phyloP scores from a whole-genome alignment of 2,113 vertebrate species.

The Oreochromis spilurus region DNA sequence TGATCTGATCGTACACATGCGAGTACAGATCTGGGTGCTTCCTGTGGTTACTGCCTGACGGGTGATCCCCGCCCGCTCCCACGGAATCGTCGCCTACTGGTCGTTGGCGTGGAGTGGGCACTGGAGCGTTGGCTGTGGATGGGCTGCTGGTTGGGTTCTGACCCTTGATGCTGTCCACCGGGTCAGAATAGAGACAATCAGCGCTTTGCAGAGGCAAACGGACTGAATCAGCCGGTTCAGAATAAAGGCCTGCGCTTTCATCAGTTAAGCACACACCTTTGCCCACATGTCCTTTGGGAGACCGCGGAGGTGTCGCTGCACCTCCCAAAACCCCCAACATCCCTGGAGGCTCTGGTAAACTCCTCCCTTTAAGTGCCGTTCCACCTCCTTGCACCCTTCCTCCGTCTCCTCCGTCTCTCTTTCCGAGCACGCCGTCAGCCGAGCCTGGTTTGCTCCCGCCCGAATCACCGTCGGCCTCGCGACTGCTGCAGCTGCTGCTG shows the following conservation, averaged over 20 bases:
- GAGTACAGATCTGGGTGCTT: constrained; percentile 61
- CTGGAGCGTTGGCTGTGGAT: not conserved
- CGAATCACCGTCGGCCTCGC: constrained; percentile 70
- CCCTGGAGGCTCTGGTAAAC: constrained; percentile 76
- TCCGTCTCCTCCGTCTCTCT: constrained; percentile 64
- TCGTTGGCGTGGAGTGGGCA: constrained; percentile 49
- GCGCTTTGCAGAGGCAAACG: constrained; percentile 52
- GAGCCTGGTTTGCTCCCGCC: constrained; percentile 73
- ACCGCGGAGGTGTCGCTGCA: constrained; percentile 43
- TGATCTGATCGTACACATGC: constrained; percentile 75
- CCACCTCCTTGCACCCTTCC: constrained; percentile 14
- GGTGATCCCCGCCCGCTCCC: not conserved
- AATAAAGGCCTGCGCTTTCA: constrained; percentile 75
- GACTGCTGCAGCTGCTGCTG: constrained; percentile 53
- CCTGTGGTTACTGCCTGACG: not conserved
- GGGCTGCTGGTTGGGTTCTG: constrained; percentile 21
- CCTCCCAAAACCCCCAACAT: constrained; percentile 34
- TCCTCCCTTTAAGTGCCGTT: constrained; percentile 66
- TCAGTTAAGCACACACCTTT: constrained; percentile 44
- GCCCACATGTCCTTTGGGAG: constrained; percentile 52
- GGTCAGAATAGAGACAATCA: constrained; percentile 87
- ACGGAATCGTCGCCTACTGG: constrained; percentile 52
- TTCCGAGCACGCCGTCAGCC: constrained; percentile 69
- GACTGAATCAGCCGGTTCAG: constrained; percentile 86
- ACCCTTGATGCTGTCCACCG: constrained; percentile 79